Evolutionary conservation across 64 coral and sea anemone genomes (phyloP), one percentile per base, ranked within the genome.

Genomic region (Exaiptasia diaphana): DNA sequence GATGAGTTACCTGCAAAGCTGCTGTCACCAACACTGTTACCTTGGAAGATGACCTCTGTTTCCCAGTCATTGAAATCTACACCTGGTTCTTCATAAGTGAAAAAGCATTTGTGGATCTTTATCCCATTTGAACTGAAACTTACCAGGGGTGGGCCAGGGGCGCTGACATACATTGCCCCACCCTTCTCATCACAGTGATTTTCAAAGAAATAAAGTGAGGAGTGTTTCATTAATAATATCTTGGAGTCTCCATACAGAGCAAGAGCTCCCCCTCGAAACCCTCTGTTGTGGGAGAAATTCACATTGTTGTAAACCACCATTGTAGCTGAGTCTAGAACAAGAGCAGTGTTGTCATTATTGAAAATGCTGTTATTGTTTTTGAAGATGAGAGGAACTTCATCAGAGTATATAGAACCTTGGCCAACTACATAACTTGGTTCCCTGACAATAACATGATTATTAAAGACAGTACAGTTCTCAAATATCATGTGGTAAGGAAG

Each of bases 241-340:
- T 81, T 89, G 25, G 91, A 83, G 24, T 72, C 60, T 12, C 79
- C 85, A 67, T 94, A 94, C 72, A 94, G 77, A 46, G 91, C 73
- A 11, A 94, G 48, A 14, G 91, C 91, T 8, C 91, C 91, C 34
- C 91, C 91, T 41, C 67, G 68, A 33, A 73, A 64, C 0, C 91
- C 91, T 32, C 32, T 75, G 68, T 94, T 94, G 24, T 94, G 62
- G 4, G 30, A n/a, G 26, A 94, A 94, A 4, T 46, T 24, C 4
- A 89, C 14, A 23, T 41, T 3, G 18, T 53, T 79, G n/a, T 60
- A 33, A 21, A 94, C 57, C 23, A 89, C 73, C 1, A 89, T 25
- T n/a, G 55, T 36, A n/a, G 91, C 34, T n/a, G 64, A 61, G 79
- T 94, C 86, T 34, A 94, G 40, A 5, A 83, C 42, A 50, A 94